Evolutionary conservation across 1,140 invertebrate genomes (phyloP), one percentile per base, ranked within the genome.

Genomic region (Drosophila paulistorum): DNA sequence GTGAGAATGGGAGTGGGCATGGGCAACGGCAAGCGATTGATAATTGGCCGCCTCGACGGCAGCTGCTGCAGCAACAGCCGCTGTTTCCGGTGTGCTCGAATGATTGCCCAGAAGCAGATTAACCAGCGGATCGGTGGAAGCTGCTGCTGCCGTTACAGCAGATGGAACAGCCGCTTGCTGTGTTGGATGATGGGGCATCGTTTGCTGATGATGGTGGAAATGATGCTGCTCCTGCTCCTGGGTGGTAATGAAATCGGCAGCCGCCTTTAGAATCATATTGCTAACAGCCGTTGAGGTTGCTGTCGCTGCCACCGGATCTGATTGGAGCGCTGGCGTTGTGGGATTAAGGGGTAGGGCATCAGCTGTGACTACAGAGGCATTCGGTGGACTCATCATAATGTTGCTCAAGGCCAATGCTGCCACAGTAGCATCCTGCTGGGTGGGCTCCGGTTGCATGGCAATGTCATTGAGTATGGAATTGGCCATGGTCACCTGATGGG

Each of bases 281-380:
- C 95, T 95, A 63, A 95, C 94, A 14, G 94, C 93, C n/a, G 95
- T 94, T 0, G 94, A 93, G 1, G 95, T 93, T 51, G 95, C 83
- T 0, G 83, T 86, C 30, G 95, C 78, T 0, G 91, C 77, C 41
- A 91, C 86, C 48, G 14, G 17, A 23, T 90, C 85, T 0, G 81
- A 87, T n/a, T 87, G 90, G 60, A 87, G 58, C 2, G 64, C 71
- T n/a, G 63, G 61, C 7, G 73, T 80, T 6, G 79, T 79, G 1
- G 71, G 76, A 10, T 30, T 30, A 7, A 51, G 9, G 17, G 89
- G 80, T 55, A 91, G 93, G 45, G 94, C 42, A 94, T 83, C 13
- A 91, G 78, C 58, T 92, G 93, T 64, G 1, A 61, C 11, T 91
- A 81, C 57, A 92, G 79, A 63, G 1, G 83, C 68, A 51, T 62